Base-by-base conservation (phyloP, 2,888 invertebrate genomes). In the Scrobipalpa costella region DNA sequence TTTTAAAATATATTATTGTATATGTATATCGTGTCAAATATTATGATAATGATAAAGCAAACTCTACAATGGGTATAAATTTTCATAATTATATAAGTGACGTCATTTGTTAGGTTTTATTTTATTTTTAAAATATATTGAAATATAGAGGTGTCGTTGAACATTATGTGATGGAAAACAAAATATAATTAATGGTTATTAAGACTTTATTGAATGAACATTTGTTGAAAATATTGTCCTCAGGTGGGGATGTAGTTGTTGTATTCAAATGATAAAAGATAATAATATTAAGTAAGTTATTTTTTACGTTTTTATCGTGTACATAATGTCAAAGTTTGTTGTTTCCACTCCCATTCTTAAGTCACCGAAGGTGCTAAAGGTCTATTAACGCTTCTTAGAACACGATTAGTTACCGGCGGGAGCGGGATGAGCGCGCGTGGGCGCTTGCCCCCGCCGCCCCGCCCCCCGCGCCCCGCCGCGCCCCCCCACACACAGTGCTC, bases 281-380 rank as follows among this genome's bases (percentile, higher is more conserved):
- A 89, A 90, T 91, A 90, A 91, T 90, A 88, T 88, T 88, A 90
- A 90, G 90, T 90, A 90, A 90, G 90, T 90, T 92, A 90, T 92
- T 92, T 92, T 91, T 90, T 90, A 92, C 92, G 90, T 91, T 90
- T 90, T 89, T 88, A 90, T 87, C 82, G 88, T 88, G 88, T 90
- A 90, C 86, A 90, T 88, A 89, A 66, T 64, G 85, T 86, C 87
- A 87, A 80, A 82, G 85, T 88, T 88, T 83, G 85, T 88, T 88
- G 79, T 86, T 84, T 87, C 87, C 86, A 85, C 76, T 85, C 82
- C 84, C 86, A 81, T 83, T 81, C 77, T 84, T 82, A 83, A 84
- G 86, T 81, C 88, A 88, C 88, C 85, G 84, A 88, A 85, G 90
- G 90, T 90, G 90, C 90, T 90, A 90, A 87, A 83, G 85, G 88